Percentiles rank a stretch among this genome's conserved stretches.
Conservation (phyloP, 1,140 invertebrate genomes). For the Heliconius melpomene region DNA sequence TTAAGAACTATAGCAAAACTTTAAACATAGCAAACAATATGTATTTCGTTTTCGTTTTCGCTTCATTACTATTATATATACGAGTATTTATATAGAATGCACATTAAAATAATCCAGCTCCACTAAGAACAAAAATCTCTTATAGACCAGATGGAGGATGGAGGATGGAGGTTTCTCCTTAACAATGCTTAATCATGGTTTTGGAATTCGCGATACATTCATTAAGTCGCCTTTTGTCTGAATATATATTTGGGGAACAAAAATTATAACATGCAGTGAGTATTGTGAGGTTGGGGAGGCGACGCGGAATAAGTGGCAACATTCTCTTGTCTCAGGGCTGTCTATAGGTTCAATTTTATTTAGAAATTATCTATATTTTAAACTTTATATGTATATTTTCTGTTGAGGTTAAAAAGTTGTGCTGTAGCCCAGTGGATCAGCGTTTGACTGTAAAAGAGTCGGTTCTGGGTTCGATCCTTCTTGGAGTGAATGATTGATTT, state of each 20-base stretch:
- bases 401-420: no score
- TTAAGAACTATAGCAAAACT: conserved; percentile 19
- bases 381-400: no score
- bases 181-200: conserved; percentile 78
- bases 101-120: conserved; percentile 35
- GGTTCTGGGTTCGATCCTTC: no score
- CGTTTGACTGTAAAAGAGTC: no score
- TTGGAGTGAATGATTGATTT: no score
- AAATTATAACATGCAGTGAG: conserved; percentile 78
- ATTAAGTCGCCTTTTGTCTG: conserved; percentile 75
- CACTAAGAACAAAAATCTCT: conserved; percentile 54
- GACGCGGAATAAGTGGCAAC: conserved; percentile 70
- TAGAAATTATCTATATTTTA: no score
- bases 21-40: conserved; percentile 21
- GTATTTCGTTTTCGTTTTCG: conserved; percentile 24
- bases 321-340: conserved; percentile 60
- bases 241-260: conserved; percentile 76
- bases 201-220: conserved; percentile 74
- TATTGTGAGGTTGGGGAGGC: conserved; percentile 57
- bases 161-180: conserved; percentile 47
- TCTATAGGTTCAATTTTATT: neutral
- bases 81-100: conserved; percentile 27
- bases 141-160: conserved; percentile 45
- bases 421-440: no score
- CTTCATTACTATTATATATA: conserved; percentile 24